A percentile compares a stretch with the other conserved stretches of the same genome.
These are phyloP conservation scores for Bothrops jararaca DNA, from an alignment of 2,113 vertebrate species.

Conservation along the genomic window DNA sequence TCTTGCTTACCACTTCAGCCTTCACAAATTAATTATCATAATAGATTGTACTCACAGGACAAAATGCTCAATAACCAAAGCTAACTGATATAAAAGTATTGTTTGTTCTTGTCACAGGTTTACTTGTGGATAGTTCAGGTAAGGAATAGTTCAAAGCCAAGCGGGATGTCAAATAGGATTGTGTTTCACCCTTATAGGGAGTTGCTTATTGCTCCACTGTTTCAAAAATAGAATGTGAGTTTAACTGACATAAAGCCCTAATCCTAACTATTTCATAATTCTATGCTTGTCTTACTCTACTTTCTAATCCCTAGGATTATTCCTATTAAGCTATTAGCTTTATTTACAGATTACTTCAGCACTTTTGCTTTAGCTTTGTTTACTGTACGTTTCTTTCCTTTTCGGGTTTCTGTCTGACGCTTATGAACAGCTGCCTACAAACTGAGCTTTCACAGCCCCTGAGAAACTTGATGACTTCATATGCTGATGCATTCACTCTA, in stretches of 20 bases:
- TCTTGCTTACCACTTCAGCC: neutral
- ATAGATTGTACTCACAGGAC: neutral
- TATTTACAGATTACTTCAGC: neutral
- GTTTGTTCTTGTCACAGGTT: neutral
- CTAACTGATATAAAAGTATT: conserved; percentile 34
- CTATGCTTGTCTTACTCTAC: neutral
- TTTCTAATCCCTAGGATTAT: neutral
- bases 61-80: neutral
- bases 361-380: neutral
- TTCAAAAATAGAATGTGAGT: neutral
- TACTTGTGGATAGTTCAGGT: neutral
- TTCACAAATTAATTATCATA: neutral
- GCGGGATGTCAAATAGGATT: neutral
- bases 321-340: neutral
- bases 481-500: neutral
- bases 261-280: neutral
- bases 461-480: neutral
- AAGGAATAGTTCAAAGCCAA: neutral
- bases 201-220: neutral
- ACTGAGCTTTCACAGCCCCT: neutral
- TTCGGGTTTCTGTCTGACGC: neutral
- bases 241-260: neutral
- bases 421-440: neutral
- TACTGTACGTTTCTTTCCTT: neutral
- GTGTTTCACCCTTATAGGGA: neutral